These are phyloP conservation scores for Dicranocentrus wangi DNA, from an alignment of 2,888 invertebrate genomes.

Conservation along the genomic window DNA sequence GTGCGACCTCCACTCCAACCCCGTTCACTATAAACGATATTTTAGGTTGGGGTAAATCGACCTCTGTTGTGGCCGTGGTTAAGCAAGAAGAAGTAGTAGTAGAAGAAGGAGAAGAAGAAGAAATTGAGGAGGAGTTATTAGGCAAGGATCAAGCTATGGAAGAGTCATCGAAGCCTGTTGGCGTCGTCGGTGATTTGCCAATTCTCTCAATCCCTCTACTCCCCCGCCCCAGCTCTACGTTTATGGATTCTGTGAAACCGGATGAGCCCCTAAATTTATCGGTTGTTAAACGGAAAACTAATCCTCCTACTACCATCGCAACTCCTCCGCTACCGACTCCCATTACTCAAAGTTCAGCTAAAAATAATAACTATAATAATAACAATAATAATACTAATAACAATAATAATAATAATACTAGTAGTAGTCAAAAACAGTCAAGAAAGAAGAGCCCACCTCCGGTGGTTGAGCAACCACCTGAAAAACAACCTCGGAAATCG, in stretches of 20 bases:
- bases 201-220: slow-evolving; percentile 52
- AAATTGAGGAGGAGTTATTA: too few relatives aligned
- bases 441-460: slow-evolving; percentile 32
- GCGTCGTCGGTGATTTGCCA: slow-evolving; percentile 45
- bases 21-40: slow-evolving; percentile 92
- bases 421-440: neutral
- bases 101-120: slow-evolving; percentile 30
- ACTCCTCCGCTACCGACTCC: too few relatives aligned
- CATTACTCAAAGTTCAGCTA: too few relatives aligned
- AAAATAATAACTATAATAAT: too few relatives aligned
- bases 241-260: slow-evolving; percentile 63
- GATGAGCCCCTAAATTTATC: slow-evolving; percentile 75
- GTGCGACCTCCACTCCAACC: slow-evolving; percentile 87
- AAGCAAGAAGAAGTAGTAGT: slow-evolving; percentile 10
- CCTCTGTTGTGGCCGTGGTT: neutral
- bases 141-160: slow-evolving; percentile 25
- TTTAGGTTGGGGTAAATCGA: slow-evolving; percentile 78
- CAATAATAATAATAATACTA: neutral
- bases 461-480: too few relatives aligned
- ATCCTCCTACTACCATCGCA: neutral
- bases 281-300: slow-evolving; percentile 71
- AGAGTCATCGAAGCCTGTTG: slow-evolving; percentile 45
- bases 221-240: slow-evolving; percentile 46
- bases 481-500: slow-evolving; percentile 37
- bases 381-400: neutral